These are phyloP conservation scores for Spatula clypeata DNA, from an alignment of 2,797 vertebrate genomes.

Conservation along the genomic window DNA sequence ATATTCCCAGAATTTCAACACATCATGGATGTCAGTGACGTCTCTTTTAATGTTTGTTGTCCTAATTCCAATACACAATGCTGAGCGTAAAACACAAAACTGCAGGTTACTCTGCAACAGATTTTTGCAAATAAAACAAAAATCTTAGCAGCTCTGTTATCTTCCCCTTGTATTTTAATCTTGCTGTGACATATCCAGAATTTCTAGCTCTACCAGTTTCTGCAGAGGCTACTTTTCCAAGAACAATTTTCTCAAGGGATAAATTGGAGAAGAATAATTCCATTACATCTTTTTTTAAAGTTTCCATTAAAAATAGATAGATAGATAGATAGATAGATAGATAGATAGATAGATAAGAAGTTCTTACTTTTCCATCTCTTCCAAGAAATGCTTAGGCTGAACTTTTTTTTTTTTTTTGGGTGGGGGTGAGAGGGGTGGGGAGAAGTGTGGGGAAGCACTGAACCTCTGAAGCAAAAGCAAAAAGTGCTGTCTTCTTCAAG, in stretches of 20 bases:
- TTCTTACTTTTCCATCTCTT: neutral
- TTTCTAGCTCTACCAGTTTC: neutral
- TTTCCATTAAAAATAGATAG: neutral
- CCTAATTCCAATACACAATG: neutral
- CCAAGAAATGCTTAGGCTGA: neutral
- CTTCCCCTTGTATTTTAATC: neutral
- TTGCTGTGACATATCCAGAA: neutral
- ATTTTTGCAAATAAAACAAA: neutral
- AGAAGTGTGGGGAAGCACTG: neutral
- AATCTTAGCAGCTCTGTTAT: neutral
- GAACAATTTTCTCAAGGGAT: neutral
- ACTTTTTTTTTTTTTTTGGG: neutral
- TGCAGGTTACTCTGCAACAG: neutral
- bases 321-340: too few species aligned
- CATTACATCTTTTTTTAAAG: neutral
- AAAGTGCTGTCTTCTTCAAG: neutral
- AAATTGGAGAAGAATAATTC: neutral
- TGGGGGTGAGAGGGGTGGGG: accelerated
- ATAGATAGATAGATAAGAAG: too few species aligned
- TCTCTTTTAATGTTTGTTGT: slow-evolving; percentile 26
- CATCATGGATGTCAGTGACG: neutral
- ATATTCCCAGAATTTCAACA: slow-evolving; percentile 47
- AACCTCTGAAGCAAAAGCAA: neutral
- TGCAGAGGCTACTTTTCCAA: neutral
- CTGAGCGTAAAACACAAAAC: neutral